Percentiles rank a stretch among this genome's conserved stretches.
phyloP scores from a whole-genome alignment of 2,888 invertebrate genomes.

The Panzeria rudis region DNA sequence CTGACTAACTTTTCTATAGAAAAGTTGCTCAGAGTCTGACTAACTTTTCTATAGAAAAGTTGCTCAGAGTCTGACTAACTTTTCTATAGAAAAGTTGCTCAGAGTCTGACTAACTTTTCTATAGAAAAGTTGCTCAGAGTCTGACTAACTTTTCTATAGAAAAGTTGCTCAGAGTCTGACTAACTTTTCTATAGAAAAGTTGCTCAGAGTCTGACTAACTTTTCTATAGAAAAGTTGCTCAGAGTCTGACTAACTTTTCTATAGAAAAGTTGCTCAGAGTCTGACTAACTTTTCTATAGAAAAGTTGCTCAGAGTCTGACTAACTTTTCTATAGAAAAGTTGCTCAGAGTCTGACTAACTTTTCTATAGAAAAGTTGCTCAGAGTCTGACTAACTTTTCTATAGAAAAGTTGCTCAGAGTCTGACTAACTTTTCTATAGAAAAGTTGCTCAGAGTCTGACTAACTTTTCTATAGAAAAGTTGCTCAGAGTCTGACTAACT shows the following conservation, averaged over 20 bases:
- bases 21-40: background rate
- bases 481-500: background rate
- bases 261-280: too few species aligned
- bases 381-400: background rate
- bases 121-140: background rate
- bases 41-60: background rate
- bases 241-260: background rate
- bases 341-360: background rate
- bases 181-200: too few species aligned
- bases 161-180: too few species aligned
- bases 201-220: background rate
- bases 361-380: background rate
- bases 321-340: constrained; percentile 8
- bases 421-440: background rate
- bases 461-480: background rate
- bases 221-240: background rate
- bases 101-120: background rate
- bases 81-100: background rate
- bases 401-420: background rate
- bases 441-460: background rate
- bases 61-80: background rate
- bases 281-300: too few species aligned
- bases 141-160: too few species aligned
- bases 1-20: background rate
- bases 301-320: background rate